phyloP scores from a whole-genome alignment of 2,797 vertebrate species.

The Erpetoichthys calabaricus region DNA sequence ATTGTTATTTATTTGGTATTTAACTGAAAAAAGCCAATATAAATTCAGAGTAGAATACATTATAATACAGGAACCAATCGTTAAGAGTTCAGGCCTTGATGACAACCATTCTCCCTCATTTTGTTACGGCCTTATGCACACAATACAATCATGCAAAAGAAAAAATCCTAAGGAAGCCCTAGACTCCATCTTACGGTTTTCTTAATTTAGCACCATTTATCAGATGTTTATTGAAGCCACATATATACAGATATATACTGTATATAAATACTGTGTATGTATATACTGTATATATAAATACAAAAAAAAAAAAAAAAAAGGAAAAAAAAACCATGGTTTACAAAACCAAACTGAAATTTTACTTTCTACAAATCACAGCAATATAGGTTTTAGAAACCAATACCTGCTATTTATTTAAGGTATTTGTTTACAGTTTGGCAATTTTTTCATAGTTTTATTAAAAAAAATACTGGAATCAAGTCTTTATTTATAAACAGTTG shows the following conservation, averaged over 20 bases:
- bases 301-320: neutral
- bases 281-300: no score
- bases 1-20: conserved; percentile 64
- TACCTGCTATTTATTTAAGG: conserved; percentile 18
- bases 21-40: conserved; percentile 63
- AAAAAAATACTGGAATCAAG: conserved; percentile 30
- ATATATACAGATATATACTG: neutral
- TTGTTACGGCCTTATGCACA: neutral
- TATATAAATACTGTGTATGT: no score
- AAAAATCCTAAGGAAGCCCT: conserved; percentile 58
- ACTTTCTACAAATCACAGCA: conserved; percentile 2
- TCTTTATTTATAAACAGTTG: conserved; percentile 10
- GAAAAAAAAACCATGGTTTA: neutral
- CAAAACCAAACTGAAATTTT: neutral
- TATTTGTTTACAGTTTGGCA: conserved; percentile 32
- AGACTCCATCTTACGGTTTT: conserved; percentile 28
- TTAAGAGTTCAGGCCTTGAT: conserved; percentile 62
- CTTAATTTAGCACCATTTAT: conserved; percentile 59
- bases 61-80: conserved; percentile 68
- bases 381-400: conserved; percentile 25
- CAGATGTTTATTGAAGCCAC: conserved; percentile 29
- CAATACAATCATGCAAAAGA: conserved; percentile 61
- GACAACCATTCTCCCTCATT: neutral
- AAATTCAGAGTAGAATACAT: conserved; percentile 70
- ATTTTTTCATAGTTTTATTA: conserved; percentile 22